Evolutionary conservation across 2,113 vertebrate species (phyloP).

Genomic region (Indicator indicator): DNA sequence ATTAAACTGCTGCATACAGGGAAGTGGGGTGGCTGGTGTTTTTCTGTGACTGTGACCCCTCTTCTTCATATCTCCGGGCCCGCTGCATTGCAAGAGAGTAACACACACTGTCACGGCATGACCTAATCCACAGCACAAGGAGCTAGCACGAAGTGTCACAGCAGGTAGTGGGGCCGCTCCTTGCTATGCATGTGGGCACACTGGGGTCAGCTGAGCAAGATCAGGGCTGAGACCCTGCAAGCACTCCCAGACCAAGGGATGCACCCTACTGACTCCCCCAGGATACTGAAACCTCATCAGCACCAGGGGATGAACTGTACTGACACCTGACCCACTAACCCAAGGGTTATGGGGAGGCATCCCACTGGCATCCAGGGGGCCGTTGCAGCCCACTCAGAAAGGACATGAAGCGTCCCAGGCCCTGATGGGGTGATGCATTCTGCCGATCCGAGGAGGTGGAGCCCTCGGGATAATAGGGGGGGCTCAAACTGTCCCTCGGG

Average conservation of each 20-base stretch:
- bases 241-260: background rate
- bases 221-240: background rate
- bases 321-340: background rate
- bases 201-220: background rate
- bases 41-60: background rate
- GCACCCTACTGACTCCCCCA: background rate
- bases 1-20: conserved; percentile 13
- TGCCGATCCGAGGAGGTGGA: background rate
- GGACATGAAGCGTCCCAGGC: background rate
- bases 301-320: background rate
- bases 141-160: background rate
- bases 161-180: background rate
- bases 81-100: background rate
- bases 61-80: background rate
- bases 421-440: background rate
- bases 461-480: fast-evolving
- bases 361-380: fast-evolving
- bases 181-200: background rate
- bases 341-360: too few relatives aligned
- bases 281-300: background rate
- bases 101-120: background rate
- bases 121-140: background rate
- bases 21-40: background rate
- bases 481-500: background rate
- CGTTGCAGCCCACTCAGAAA: background rate